Evolutionary conservation across 2,888 invertebrate genomes (phyloP), one percentile per base, ranked within the genome.

Genomic region (Bellardia bayeri): DNA sequence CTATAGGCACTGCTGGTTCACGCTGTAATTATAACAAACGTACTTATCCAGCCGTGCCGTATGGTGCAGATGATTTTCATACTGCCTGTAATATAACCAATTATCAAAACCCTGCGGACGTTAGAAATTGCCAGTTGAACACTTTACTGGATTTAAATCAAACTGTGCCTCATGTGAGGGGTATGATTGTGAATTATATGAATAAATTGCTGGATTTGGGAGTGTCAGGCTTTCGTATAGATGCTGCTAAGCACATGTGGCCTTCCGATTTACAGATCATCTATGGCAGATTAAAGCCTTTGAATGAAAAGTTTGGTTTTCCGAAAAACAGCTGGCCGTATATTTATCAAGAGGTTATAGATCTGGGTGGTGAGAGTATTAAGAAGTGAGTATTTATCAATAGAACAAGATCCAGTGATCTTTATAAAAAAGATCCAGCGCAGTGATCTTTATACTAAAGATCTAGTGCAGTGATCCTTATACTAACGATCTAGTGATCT

Each of bases 171-270:
- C 95, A 95, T 88, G 97, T 97, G 2, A 94, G 95, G 9, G 91
- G 93, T 0, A 95, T 95, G 92, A 95, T 97, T 7, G 85, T 90
- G 1, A 88, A 89, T 1, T 91, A 89, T 61, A 82, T 92, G 69
- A 89, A 91, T 85, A 88, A 88, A 61, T 84, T 91, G 51, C 83
- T 90, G 56, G 95, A 95, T 74, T 91, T 95, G 79, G 97, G 98
- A 37, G 97, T 97, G 2, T 97, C 97, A 92, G 98, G 98, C 33
- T 97, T 97, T 94, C 95, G 96, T 91, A 95, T 96, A 64, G 96
- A 97, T 91, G 96, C 96, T 13, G 96, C 96, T 0, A 96, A 96
- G 90, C 96, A 96, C 92, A 96, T 97, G 96, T 96, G 95, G 95
- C 97, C 98, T 0, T 91, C 92, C 0, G 97, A 98, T 91, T 94